Evolutionary conservation across 2,888 invertebrate species (phyloP).

Genomic region (Eristalinus sepulchralis): DNA sequence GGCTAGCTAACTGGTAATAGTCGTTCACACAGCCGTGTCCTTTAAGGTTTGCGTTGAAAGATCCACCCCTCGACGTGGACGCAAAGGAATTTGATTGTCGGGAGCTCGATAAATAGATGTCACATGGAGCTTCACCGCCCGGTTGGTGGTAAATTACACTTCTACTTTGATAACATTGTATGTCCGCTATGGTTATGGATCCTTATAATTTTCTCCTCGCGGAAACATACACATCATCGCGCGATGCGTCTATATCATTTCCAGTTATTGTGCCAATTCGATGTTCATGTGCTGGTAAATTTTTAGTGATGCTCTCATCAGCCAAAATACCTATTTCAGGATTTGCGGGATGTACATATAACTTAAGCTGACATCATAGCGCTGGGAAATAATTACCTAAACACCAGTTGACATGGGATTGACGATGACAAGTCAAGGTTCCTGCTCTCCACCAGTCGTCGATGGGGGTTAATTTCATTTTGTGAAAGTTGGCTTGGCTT

Average conservation of each 20-base stretch:
- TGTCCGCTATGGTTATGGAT: slow-evolving; percentile 7
- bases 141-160: slow-evolving; percentile 68
- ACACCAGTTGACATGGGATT: neutral
- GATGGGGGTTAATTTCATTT: neutral
- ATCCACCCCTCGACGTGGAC: neutral
- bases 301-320: slow-evolving; percentile 34
- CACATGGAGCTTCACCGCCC: slow-evolving; percentile 41
- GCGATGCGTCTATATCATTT: slow-evolving; percentile 19
- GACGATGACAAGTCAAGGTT: slow-evolving; percentile 33
- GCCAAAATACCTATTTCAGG: slow-evolving; percentile 15
- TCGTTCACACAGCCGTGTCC: neutral
- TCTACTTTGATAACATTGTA: slow-evolving; percentile 48
- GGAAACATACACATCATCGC: slow-evolving; percentile 2
- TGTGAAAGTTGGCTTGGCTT: neutral
- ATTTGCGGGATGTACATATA: neutral
- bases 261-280: slow-evolving; percentile 36
- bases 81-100: slow-evolving; percentile 10
- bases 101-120: slow-evolving; percentile 41
- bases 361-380: neutral
- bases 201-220: slow-evolving; percentile 40
- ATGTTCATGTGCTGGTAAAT: neutral
- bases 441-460: neutral
- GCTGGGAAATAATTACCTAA: neutral
- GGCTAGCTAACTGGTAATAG: neutral
- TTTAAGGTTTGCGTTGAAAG: slow-evolving; percentile 2